A percentile compares a stretch with the other conserved stretches of the same genome.
phyloP scores from a whole-genome alignment of 2,797 vertebrate species.

The Lagocephalus sceleratus region DNA sequence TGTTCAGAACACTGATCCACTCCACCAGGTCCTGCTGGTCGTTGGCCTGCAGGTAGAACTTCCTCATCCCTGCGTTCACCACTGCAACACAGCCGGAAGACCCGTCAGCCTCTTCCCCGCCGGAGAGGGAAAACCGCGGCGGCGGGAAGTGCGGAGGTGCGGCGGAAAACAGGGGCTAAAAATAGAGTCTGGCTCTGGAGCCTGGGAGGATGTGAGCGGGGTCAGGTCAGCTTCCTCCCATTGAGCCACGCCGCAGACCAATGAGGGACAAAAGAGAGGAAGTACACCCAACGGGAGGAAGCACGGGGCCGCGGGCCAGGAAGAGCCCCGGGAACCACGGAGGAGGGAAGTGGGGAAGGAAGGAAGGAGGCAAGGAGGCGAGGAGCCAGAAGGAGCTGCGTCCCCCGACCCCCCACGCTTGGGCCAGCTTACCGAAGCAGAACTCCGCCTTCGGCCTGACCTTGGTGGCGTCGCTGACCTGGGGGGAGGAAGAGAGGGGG shows the following conservation, averaged over 20 bases:
- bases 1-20: constrained; percentile 94
- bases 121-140: neutral
- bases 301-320: constrained; percentile 17
- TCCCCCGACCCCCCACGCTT: too few relatives aligned
- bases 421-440: constrained; percentile 93
- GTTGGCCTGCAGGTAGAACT: constrained; percentile 95
- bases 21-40: constrained; percentile 96
- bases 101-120: neutral
- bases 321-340: constrained; percentile 1
- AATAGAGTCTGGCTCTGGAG: constrained; percentile 35
- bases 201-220: constrained; percentile 31
- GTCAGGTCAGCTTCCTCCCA: constrained; percentile 54
- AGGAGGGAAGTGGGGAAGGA: constrained; percentile 12
- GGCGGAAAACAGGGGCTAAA: constrained; percentile 29
- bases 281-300: constrained; percentile 34
- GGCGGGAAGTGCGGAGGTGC: too few relatives aligned
- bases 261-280: constrained; percentile 60
- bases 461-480: constrained; percentile 97
- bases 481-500: neutral
- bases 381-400: too few relatives aligned
- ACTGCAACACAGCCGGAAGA: constrained; percentile 64
- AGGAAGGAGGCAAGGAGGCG: constrained; percentile 13
- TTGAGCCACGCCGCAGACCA: constrained; percentile 48
- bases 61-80: constrained; percentile 94
- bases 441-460: constrained; percentile 94